Percentiles rank a stretch among this genome's conserved stretches.
These are phyloP conservation scores for Anseranas semipalmata DNA, from an alignment of 2,113 vertebrate species.

Conservation along the genomic window DNA sequence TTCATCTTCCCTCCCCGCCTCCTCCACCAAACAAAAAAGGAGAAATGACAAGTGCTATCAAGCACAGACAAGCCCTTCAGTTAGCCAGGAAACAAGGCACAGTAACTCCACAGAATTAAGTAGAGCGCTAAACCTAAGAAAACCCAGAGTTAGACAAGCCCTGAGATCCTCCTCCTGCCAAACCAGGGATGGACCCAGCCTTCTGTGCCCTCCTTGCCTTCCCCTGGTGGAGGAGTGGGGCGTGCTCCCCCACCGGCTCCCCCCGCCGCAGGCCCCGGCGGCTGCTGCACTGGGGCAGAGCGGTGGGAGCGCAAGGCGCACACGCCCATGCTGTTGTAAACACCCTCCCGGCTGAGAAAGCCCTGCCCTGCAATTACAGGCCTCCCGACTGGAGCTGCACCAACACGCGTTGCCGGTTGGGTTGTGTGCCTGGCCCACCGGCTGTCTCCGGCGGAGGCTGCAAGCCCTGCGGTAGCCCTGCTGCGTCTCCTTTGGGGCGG, in stretches of 20 bases:
- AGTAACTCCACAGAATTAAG: not conserved
- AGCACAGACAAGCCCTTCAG: slow-evolving; percentile 48
- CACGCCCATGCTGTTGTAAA: not conserved
- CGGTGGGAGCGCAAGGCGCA: not conserved
- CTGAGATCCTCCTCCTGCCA: not conserved
- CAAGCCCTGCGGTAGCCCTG: not conserved
- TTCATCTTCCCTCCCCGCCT: not conserved
- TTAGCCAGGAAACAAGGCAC: slow-evolving; percentile 20
- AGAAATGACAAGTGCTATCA: slow-evolving; percentile 45
- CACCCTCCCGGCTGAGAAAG: not conserved
- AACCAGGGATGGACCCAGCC: rapidly evolving
- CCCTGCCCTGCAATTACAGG: not conserved
- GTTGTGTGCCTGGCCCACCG: not conserved
- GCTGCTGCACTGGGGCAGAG: not conserved
- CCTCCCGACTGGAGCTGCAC: not conserved
- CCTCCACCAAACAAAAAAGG: slow-evolving; percentile 15
- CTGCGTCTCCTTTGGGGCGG: not conserved
- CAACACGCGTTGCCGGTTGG: not conserved
- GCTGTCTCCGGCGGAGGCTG: not conserved
- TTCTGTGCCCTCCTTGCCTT: not conserved
- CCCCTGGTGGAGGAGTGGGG: rapidly evolving
- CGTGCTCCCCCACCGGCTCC: not conserved
- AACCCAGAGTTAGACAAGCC: not conserved
- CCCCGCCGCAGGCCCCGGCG: rapidly evolving
- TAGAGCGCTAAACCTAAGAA: not conserved